Base-by-base conservation (phyloP, 2,888 invertebrate genomes). In the Spisula solida region DNA sequence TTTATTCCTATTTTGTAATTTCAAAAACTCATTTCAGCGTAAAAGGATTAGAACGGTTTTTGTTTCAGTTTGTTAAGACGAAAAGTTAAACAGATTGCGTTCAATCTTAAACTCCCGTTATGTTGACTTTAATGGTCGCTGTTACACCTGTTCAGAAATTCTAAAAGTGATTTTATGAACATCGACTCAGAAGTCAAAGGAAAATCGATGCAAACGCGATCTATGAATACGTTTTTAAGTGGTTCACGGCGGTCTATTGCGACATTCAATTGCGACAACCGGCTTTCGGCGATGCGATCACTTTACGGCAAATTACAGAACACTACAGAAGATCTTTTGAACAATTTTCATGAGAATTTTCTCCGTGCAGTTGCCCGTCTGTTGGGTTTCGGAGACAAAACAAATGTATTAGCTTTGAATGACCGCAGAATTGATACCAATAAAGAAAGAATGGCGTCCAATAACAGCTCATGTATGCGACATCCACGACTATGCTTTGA, bases 271-370 rank as follows among this genome's bases (percentile, higher is more conserved):
- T 89, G 56, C 86, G 55, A 81, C 51, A 60, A 70, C 29, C 78
- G 81, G 20, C 83, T 70, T 83, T 81, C 51, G 31, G 80, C 81
- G 55, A 84, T 66, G 70, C 89, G 89, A 89, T 84, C 89, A 83
- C 83, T 89, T 89, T 89, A 89, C 89, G 89, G 89, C 78, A 89
- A 86, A 89, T 89, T 89, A 89, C 89, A 75, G 56, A 86, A 89
- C 89, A 51, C 86, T 86, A 56, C 81, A 81, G 87, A 82, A 79
- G 2, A 29, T 31, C 79, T 56, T 60, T 75, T 82, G 82, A 75
- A 82, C 82, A 55, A 83, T 56, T 87, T 82, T 79, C 56, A 25
- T 48, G 41, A 75, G 82, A 79, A 10, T 60, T 48, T 79, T 79
- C 56, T 16, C 51, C 56, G 55, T 60, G 47, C 60, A 82, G 87